A percentile compares a stretch with the other conserved stretches of the same genome.
Conservation (phyloP, 92 coral and sea anemone species). For the Porites lobata region DNA sequence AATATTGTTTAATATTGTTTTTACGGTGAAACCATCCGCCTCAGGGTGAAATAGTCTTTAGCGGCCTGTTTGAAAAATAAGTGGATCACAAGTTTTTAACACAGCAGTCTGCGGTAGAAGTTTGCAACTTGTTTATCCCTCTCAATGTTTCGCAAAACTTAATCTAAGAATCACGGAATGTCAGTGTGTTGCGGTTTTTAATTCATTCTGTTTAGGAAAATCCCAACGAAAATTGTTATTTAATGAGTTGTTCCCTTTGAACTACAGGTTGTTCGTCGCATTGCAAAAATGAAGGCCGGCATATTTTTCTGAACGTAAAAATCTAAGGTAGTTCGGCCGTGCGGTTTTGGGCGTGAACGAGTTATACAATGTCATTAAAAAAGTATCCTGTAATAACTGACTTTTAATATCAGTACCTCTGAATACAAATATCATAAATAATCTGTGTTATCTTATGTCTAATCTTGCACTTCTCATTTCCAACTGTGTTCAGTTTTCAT, state of each 20-base stretch:
- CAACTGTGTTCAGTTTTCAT: background rate
- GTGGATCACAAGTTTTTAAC: conserved; percentile 14
- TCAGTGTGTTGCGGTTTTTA: too few relatives aligned
- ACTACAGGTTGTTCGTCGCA: too few relatives aligned
- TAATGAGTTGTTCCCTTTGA: too few relatives aligned
- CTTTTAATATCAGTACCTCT: background rate
- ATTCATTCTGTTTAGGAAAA: background rate
- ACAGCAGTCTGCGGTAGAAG: background rate
- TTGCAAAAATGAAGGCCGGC: too few relatives aligned
- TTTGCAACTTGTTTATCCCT: background rate
- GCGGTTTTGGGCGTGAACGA: background rate
- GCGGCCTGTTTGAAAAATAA: conserved; percentile 31
- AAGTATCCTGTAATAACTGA: background rate
- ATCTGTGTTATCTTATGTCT: background rate
- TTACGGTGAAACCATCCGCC: background rate
- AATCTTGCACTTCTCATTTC: background rate
- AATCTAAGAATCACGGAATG: background rate
- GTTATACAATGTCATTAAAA: background rate
- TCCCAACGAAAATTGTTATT: background rate
- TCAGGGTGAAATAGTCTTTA: background rate
- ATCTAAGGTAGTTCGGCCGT: too few relatives aligned
- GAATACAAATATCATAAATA: background rate
- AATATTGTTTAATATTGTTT: conserved; percentile 15
- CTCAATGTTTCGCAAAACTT: too few relatives aligned
- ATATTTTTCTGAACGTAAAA: too few relatives aligned